Evolutionary conservation across 2,888 invertebrate species (phyloP), one percentile per base, ranked within the genome.

Genomic region (Clanis bilineata): DNA sequence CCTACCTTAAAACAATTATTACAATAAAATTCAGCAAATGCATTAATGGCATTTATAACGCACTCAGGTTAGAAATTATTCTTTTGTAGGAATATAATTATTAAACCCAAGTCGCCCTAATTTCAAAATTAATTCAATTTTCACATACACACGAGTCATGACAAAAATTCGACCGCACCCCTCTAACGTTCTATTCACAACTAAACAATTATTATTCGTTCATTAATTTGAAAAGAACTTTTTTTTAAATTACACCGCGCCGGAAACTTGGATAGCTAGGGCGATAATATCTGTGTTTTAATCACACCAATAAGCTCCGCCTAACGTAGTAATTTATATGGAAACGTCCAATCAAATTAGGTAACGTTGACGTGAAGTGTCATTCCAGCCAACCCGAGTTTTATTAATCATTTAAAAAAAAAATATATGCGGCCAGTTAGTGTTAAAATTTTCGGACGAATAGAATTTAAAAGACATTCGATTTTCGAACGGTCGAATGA

Each of bases 321-420:
- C 71, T 68, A 63, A 62, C 62, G 62, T 54, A 59, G 59, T 65
- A 67, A 87, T 88, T 86, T 86, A 86, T 88, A 86, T 83, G 80
- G 74, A 87, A 85, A 84, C 85, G 90, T 90, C 90, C 90, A 91
- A 90, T 90, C 88, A 80, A 80, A 86, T 91, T 88, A 88, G 73
- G 73, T 75, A 74, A 69, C 77, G 84, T 70, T 88, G 87, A 89
- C 86, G 80, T 83, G 59, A 55, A 45, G 45, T 23, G 83, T 88
- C 72, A 74, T 79, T 74, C 70, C 77, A 65, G 82, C 87, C 73
- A 73, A 79, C 73, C 70, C 76, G 67, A 72, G 73, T 79, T 79
- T 83, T 85, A 87, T 86, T 87, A 87, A 89, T 90, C 88, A 88
- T 79, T 36, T 57, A 28, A 72, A 72, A 63, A 61, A 70, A 70